phyloP scores from a whole-genome alignment of 2,888 invertebrate species.

The Anthophora plumipes region DNA sequence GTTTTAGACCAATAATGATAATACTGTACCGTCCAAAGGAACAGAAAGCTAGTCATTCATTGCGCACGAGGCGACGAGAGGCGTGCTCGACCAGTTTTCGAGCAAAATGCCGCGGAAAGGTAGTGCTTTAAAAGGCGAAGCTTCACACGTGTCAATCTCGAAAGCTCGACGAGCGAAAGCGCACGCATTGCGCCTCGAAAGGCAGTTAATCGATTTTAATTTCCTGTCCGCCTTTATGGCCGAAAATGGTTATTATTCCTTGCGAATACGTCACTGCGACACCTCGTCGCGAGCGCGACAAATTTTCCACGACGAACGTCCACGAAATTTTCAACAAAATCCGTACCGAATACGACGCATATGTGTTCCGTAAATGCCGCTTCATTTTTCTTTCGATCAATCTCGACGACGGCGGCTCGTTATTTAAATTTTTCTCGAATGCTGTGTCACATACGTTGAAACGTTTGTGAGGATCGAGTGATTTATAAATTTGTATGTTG shows the following conservation, averaged over 20 bases:
- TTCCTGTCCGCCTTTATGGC: conserved; percentile 73
- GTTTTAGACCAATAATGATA: too few species aligned
- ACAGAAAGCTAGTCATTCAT: too few species aligned
- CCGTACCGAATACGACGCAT: neutral
- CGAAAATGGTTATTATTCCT: conserved; percentile 61
- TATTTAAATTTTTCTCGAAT: too few species aligned
- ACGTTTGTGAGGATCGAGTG: too few species aligned
- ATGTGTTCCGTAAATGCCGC: neutral
- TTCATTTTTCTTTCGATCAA: neutral
- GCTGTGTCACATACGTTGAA: too few species aligned
- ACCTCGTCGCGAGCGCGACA: conserved; percentile 23
- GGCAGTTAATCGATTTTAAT: conserved; percentile 80
- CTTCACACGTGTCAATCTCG: conserved; percentile 57
- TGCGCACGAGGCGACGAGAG: too few species aligned
- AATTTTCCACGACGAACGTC: conserved; percentile 23
- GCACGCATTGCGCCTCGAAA: conserved; percentile 50
- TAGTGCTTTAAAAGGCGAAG: conserved; percentile 25
- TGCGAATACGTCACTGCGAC: conserved; percentile 35
- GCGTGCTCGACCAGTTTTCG: neutral
- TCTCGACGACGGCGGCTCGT: neutral
- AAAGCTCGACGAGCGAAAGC: conserved; percentile 13
- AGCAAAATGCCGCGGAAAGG: conserved; percentile 14
- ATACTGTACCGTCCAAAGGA: too few species aligned
- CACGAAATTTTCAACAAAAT: conserved; percentile 20
- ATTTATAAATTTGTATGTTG: too few species aligned